Percentiles rank a stretch among this genome's conserved stretches.
Evolutionary conservation across 2,797 vertebrate genomes (phyloP).

Genomic region (Synaphobranchus kaupii): DNA sequence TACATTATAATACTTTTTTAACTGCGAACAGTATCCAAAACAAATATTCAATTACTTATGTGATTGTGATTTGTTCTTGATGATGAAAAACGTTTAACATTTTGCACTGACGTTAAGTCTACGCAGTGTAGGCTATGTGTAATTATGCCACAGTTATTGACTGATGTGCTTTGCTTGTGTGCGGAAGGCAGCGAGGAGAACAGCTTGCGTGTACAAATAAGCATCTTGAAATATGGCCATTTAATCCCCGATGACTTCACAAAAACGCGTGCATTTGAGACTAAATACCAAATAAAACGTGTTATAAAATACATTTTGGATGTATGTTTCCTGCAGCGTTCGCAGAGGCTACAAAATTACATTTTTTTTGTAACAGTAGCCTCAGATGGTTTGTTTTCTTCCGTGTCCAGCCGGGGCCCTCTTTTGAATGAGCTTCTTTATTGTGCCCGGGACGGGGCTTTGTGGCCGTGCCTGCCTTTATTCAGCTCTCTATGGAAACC

Average conservation of each 20-base stretch:
- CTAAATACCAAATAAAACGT: slow-evolving; percentile 15
- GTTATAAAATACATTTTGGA: not conserved
- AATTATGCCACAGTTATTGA: slow-evolving; percentile 18
- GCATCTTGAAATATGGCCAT: slow-evolving; percentile 15
- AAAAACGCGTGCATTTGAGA: not conserved
- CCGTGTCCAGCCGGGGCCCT: slow-evolving; percentile 81
- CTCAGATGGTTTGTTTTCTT: slow-evolving; percentile 70
- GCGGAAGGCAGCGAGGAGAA: not conserved
- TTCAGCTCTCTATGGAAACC: slow-evolving; percentile 98
- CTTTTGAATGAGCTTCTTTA: slow-evolving; percentile 92
- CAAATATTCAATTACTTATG: not conserved
- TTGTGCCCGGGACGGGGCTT: slow-evolving; percentile 91
- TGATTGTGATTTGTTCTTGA: not conserved
- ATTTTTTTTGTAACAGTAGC: slow-evolving; percentile 88
- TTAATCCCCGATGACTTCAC: not conserved
- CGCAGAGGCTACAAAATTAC: slow-evolving; percentile 34
- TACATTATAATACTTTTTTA: no score
- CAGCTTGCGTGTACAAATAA: not conserved
- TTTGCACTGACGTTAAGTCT: slow-evolving; percentile 11
- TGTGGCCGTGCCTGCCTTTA: slow-evolving; percentile 87
- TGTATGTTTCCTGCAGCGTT: slow-evolving; percentile 7
- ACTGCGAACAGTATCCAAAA: not conserved
- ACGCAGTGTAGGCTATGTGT: not conserved
- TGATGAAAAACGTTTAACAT: slow-evolving; percentile 1
- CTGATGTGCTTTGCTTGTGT: slow-evolving; percentile 15